Percentiles rank a stretch among this genome's conserved stretches.
phyloP scores from a whole-genome alignment of 2,113 vertebrate species.

The Megalops atlanticus region DNA sequence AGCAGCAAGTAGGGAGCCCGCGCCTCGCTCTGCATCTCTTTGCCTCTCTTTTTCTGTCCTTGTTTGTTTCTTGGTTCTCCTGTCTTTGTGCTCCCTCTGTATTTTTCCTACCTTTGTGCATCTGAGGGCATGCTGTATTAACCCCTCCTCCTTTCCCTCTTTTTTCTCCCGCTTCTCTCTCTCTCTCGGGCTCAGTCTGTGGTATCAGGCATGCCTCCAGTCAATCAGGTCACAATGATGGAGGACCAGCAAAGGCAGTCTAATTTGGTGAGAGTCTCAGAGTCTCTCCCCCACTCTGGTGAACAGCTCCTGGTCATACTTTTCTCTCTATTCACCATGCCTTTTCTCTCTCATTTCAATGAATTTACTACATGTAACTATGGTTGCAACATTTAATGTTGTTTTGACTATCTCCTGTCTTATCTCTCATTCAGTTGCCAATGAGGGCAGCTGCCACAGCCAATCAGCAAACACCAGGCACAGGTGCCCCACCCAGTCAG shows the following conservation, averaged over 20 bases:
- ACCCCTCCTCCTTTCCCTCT: background rate
- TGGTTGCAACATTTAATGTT: background rate
- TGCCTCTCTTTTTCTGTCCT: background rate
- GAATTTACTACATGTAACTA: no score
- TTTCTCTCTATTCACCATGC: background rate
- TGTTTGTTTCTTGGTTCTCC: background rate
- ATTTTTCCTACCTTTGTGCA: background rate
- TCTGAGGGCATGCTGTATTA: background rate
- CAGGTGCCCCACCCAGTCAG: slow-evolving; percentile 77
- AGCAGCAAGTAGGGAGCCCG: slow-evolving; percentile 70
- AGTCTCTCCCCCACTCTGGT: slow-evolving; percentile 5
- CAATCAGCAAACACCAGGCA: slow-evolving; percentile 69
- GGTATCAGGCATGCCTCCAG: slow-evolving; percentile 73
- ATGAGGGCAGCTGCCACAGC: slow-evolving; percentile 71
- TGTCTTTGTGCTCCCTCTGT: slow-evolving; percentile 15
- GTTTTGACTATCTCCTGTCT: background rate
- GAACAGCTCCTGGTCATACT: background rate
- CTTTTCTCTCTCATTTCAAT: background rate
- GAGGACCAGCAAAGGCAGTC: slow-evolving; percentile 86
- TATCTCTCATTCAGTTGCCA: slow-evolving; percentile 66
- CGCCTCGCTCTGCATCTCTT: background rate
- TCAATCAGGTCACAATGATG: slow-evolving; percentile 82
- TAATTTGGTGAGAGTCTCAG: slow-evolving; percentile 79
- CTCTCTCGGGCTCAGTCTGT: slow-evolving; percentile 66
- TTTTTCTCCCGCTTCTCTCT: slow-evolving; percentile 7